Evolutionary conservation across 1,140 invertebrate species (phyloP), one percentile per base, ranked within the genome.

Genomic region (Drosophila persimilis): DNA sequence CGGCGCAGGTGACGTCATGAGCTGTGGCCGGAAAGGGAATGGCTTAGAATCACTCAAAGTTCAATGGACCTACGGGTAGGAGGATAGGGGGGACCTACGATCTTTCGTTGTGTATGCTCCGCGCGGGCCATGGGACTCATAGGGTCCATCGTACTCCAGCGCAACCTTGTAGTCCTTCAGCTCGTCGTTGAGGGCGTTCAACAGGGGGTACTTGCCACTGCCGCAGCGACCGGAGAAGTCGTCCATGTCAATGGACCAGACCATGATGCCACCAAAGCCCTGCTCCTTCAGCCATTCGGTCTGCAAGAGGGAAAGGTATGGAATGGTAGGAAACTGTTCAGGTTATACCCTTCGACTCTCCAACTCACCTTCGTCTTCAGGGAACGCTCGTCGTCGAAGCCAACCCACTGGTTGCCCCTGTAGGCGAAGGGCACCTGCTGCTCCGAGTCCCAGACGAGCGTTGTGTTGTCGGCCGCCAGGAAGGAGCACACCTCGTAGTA

Each of bases 401-500:
- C 97, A 57, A 98, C 96, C 98, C 98, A 99, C 78, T 99, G 97
- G 91, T 98, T 95, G 3, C 94, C 95, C 69, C 95, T 94, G 92
- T 98, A 98, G 1, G 97, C 97, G 90, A 98, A 98, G 41, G 97
- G 98, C 58, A 98, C 97, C 93, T 97, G 97, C 90, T 98, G 97
- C 91, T 98, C 97, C 74, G 97, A 98, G 85, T 99, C 97, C 97
- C 98, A 99, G 0, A 99, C 97, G 0, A 98, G 93, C 0, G 97
- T 98, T 0, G 97, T 98, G 88, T 98, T 98, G 63, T 97, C 96
- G 78, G 95, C 95, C 48, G 96, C 95, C 7, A 99, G 92, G 93
- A 99, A 98, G 76, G 97, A 96, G 90, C 98, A 99, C 41, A 99
- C 96, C 93, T 99, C 98, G 86, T 98, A 99, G 91, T 98, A 99